Conservation (phyloP, 2,888 invertebrate species). For the Trissoscelio sp. region DNA sequence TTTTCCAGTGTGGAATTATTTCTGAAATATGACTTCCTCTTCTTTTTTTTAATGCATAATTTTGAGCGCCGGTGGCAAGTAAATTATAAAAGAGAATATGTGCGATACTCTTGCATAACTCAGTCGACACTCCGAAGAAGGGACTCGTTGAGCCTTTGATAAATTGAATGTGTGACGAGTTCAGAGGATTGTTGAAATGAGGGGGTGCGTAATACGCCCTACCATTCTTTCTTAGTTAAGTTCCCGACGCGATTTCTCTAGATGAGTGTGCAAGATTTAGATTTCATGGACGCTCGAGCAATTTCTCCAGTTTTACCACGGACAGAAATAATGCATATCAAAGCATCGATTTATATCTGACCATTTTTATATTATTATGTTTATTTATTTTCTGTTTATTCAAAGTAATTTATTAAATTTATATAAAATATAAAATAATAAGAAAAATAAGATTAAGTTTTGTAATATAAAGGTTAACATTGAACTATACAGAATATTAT, state of each 20-base stretch:
- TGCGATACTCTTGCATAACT: slow-evolving; percentile 60
- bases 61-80: slow-evolving; percentile 46
- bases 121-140: slow-evolving; percentile 51
- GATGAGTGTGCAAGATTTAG: slow-evolving; percentile 78
- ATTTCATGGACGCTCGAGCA: slow-evolving; percentile 79
- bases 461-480: too few relatives aligned
- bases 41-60: slow-evolving; percentile 63
- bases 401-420: too few relatives aligned
- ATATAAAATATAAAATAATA: too few relatives aligned
- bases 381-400: too few relatives aligned
- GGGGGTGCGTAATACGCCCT: slow-evolving; percentile 72
- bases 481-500: too few relatives aligned
- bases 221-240: slow-evolving; percentile 55
- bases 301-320: slow-evolving; percentile 76
- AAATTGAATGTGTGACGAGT: slow-evolving; percentile 81
- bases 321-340: slow-evolving; percentile 74
- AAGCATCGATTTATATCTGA: slow-evolving; percentile 68
- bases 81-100: slow-evolving; percentile 66
- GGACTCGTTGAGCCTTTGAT: slow-evolving; percentile 74
- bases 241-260: slow-evolving; percentile 57
- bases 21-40: slow-evolving; percentile 62
- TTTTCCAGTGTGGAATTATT: slow-evolving; percentile 61
- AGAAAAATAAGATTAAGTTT: too few relatives aligned
- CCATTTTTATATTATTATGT: too few relatives aligned
- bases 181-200: slow-evolving; percentile 79